phyloP scores from a whole-genome alignment of 2,797 vertebrate genomes.

The Manis pentadactyla region DNA sequence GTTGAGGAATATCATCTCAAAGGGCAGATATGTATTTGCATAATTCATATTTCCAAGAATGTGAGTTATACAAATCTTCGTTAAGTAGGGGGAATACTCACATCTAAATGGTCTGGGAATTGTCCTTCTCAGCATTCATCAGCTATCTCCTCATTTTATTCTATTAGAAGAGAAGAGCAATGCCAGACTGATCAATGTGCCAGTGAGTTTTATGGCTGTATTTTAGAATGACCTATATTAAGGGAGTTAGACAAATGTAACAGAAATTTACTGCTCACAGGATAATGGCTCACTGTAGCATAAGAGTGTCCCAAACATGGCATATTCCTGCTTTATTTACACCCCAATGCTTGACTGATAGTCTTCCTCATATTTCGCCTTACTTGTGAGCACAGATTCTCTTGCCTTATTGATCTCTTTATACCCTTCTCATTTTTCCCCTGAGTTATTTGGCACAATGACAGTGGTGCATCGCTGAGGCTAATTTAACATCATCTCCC shows the following conservation, averaged over 20 bases:
- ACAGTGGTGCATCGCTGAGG: conserved; percentile 49
- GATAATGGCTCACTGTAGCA: conserved; percentile 4
- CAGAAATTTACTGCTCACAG: conserved; percentile 65
- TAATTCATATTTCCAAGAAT: conserved; percentile 65
- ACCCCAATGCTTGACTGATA: conserved; percentile 60
- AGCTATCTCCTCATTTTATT: conserved; percentile 55
- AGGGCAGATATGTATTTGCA: conserved; percentile 35
- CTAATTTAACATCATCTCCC: conserved; percentile 81
- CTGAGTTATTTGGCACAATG: conserved; percentile 72
- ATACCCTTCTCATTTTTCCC: conserved; percentile 75
- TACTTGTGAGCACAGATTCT: conserved; percentile 61
- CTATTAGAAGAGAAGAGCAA: conserved; percentile 34
- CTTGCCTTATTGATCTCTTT: conserved; percentile 81
- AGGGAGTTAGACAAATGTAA: conserved; percentile 61
- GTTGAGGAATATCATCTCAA: background rate
- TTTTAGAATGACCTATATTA: conserved; percentile 70
- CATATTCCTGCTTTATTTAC: conserved; percentile 66
- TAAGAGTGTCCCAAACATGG: background rate
- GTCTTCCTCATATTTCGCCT: conserved; percentile 64
- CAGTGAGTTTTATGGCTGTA: conserved; percentile 12
- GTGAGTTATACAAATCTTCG: conserved; percentile 25
- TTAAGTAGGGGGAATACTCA: background rate
- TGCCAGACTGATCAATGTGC: conserved; percentile 5
- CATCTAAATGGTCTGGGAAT: conserved; percentile 1
- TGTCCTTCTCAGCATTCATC: conserved; percentile 43